Base-by-base conservation (phyloP, 2,888 invertebrate species). In the Drosophila nr. fundita region DNA sequence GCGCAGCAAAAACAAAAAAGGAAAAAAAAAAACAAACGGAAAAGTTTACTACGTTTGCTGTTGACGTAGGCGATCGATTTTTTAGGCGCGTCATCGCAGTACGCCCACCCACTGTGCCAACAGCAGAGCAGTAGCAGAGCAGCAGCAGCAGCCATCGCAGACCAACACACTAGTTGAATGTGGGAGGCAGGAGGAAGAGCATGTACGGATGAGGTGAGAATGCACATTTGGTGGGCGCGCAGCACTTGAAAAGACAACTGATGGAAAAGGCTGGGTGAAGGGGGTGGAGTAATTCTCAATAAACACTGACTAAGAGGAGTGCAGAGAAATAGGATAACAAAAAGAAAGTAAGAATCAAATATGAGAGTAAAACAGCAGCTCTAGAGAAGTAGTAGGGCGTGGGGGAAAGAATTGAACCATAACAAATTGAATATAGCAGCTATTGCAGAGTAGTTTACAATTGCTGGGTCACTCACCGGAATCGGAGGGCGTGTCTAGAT, bases 401-500 rank as follows among this genome's bases (percentile, higher is more conserved):
- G 10, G 32, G 32, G 32, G 32, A 32, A 30, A 10, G n/a, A 40
- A 21, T 21, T 40, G 11, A 40, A 21, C 2, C 45, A 7, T 7
- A 45, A 45, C 13, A 45, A 10, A 27, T 27, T 11, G 29, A 27
- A 18, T 49, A n/a, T 49, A 50, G n/a, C n/a, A 27, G 7, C 15
- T n/a, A 8, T 38, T 38, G 61, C 30, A 61, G 24, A 40, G 21
- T 24, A 52, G 60, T 30, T 18, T 40, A n/a, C n/a, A 40, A 30
- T 30, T 10, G 30, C 7, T n/a, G 27, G 21, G n/a, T 11, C 7
- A 92, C 96, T 96, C 94, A 95, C 98, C 97, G 77, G 98, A 97
- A 95, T 98, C 98, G 49, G 98, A 97, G 65, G 98, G 97, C 80
- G 98, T 97, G 91, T 97, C 97, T 32, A 97, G 95, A 82, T 97